Percentiles rank a stretch among this genome's conserved stretches.
Conservation (phyloP, 1,140 invertebrate genomes). For the Tetragonula clypearis region DNA sequence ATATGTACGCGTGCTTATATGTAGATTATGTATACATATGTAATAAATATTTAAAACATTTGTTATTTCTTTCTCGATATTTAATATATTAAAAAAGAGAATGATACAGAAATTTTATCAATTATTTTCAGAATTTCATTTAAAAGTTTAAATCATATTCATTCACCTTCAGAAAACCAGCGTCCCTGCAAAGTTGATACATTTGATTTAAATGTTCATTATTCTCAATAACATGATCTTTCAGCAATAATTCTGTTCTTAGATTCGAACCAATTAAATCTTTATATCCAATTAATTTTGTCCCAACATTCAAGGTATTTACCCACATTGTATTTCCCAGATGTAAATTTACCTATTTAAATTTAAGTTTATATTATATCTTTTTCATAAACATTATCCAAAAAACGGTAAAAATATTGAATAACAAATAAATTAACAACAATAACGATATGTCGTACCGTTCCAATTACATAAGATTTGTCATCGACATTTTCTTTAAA, state of each 20-base stretch:
- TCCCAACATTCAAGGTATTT: slow-evolving; percentile 71
- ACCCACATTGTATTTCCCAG: slow-evolving; percentile 76
- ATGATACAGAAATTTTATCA: background rate
- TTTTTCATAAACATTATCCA: background rate
- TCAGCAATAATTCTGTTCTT: slow-evolving; percentile 60
- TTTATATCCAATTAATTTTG: slow-evolving; percentile 66
- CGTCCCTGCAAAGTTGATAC: slow-evolving; percentile 60
- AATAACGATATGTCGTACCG: slow-evolving; percentile 62
- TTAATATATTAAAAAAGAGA: background rate
- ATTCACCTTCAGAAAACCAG: slow-evolving; percentile 51
- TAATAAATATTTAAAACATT: slow-evolving; percentile 8
- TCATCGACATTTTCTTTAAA: slow-evolving; percentile 62
- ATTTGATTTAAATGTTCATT: slow-evolving; percentile 65
- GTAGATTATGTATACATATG: background rate
- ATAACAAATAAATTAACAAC: background rate
- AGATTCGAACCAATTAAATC: slow-evolving; percentile 67
- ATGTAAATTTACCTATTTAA: slow-evolving; percentile 70
- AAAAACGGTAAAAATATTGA: background rate
- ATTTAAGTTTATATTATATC: slow-evolving; percentile 39
- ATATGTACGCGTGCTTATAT: background rate
- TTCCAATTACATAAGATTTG: slow-evolving; percentile 69
- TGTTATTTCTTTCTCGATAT: background rate
- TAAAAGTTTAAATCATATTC: slow-evolving; percentile 7
- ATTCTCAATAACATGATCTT: slow-evolving; percentile 67
- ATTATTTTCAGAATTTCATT: background rate